Evolutionary conservation across 2,888 invertebrate genomes (phyloP), one percentile per base, ranked within the genome.

Genomic region (Pseudanteris insignis): DNA sequence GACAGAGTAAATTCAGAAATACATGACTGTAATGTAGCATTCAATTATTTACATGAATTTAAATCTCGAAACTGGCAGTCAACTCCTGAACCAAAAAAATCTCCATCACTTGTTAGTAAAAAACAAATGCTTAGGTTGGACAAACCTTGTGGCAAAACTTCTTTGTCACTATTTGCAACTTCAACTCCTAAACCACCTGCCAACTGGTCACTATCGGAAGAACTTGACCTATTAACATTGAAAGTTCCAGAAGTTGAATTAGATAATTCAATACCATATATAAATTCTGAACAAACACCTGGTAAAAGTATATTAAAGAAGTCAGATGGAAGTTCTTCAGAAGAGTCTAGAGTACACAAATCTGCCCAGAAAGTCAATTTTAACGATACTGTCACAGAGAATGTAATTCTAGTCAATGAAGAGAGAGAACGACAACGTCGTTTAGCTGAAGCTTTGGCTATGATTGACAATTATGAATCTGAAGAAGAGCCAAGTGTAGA

Each of bases 1-100:
- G 93, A 93, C 70, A 89, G 91, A 88, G 86, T 91, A 28, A 86
- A 85, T 66, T 86, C 90, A 79, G 91, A 92, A 82, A 83, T 81
- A n/a, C n/a, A n/a, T n/a, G n/a, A n/a, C n/a, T n/a, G n/a, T n/a
- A n/a, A n/a, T n/a, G n/a, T n/a, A n/a, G n/a, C n/a, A n/a, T n/a
- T n/a, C n/a, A n/a, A n/a, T n/a, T n/a, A n/a, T n/a, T n/a, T n/a
- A n/a, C n/a, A n/a, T n/a, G n/a, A n/a, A n/a, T n/a, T n/a, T n/a
- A n/a, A n/a, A n/a, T n/a, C n/a, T n/a, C n/a, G n/a, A n/a, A n/a
- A n/a, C n/a, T n/a, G n/a, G n/a, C n/a, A n/a, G n/a, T n/a, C n/a
- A n/a, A n/a, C 41, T 7, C 25, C 43, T 13, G 36, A 43, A 6
- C 37, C 43, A 13, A 36, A 43, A n/a, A 36, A 29, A 7, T 30